Conservation (phyloP, 1,140 invertebrate genomes). For the Apocrypta bakeri region DNA sequence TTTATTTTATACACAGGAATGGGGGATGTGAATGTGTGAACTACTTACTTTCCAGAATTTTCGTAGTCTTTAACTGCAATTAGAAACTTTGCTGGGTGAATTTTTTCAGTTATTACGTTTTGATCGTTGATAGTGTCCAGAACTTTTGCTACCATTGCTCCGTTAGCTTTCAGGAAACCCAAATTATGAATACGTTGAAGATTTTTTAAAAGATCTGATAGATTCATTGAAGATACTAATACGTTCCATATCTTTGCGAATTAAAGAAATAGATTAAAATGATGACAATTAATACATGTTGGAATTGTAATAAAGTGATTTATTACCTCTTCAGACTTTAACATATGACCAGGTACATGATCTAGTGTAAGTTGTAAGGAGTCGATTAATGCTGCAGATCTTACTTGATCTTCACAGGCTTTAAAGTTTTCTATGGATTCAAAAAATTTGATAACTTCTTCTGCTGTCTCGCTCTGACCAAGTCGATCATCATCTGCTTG, state of each 20-base stretch:
- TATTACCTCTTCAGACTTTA: conserved; percentile 78
- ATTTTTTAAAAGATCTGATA: conserved; percentile 76
- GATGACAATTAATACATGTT: not conserved
- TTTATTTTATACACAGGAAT: too few species aligned
- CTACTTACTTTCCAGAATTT: conserved; percentile 75
- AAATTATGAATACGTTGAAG: conserved; percentile 80
- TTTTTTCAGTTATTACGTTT: conserved; percentile 70
- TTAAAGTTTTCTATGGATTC: conserved; percentile 77
- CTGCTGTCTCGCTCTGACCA: conserved; percentile 51
- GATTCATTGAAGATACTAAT: conserved; percentile 77
- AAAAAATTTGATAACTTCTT: conserved; percentile 76
- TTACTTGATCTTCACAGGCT: conserved; percentile 75
- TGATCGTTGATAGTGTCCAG: conserved; percentile 70
- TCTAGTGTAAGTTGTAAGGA: conserved; percentile 76
- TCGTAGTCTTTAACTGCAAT: conserved; percentile 77
- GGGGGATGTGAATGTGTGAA: too few species aligned
- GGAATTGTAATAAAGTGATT: conserved; percentile 10
- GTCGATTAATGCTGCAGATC: conserved; percentile 74
- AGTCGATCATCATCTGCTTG: conserved; percentile 58
- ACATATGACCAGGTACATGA: conserved; percentile 79
- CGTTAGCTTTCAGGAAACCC: conserved; percentile 74
- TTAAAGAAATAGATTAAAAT: conserved; percentile 21
- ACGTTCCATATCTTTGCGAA: conserved; percentile 78
- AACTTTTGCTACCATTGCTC: conserved; percentile 65
- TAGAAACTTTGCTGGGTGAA: conserved; percentile 78